A percentile compares a stretch with the other conserved stretches of the same genome.
These are phyloP conservation scores for Euthynnus affinis DNA, from an alignment of 2,797 vertebrate species.

Conservation along the genomic window DNA sequence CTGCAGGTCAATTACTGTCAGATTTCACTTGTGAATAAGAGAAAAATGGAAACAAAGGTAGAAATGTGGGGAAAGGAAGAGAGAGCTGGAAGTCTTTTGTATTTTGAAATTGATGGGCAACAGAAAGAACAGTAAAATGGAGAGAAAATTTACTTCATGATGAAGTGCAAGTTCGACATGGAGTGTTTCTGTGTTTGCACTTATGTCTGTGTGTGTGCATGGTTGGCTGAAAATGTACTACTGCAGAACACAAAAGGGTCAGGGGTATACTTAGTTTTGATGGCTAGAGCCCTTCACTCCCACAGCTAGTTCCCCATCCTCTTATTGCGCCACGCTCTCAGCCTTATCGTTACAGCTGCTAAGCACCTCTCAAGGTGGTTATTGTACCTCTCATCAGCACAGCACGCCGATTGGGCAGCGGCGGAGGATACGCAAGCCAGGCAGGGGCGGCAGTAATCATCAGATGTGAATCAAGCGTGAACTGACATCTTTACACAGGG, in stretches of 20 bases:
- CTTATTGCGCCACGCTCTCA: conserved; percentile 41
- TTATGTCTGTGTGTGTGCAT: conserved; percentile 3
- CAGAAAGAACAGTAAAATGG: conserved; percentile 12
- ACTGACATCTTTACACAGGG: conserved; percentile 81
- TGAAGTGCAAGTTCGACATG: conserved; percentile 19
- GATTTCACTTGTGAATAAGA: conserved; percentile 44
- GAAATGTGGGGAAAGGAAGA: neutral
- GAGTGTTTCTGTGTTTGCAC: conserved; percentile 25
- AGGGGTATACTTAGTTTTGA: conserved; percentile 59
- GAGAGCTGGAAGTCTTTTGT: neutral
- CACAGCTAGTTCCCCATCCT: conserved; percentile 34
- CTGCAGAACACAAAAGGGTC: conserved; percentile 28
- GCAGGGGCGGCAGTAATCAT: conserved; percentile 78
- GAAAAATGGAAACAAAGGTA: neutral
- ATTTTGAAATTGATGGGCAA: neutral
- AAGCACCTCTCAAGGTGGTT: conserved; percentile 68
- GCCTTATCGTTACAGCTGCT: conserved; percentile 50
- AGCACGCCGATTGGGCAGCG: conserved; percentile 26
- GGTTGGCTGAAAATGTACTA: conserved; percentile 12
- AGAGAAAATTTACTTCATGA: conserved; percentile 11
- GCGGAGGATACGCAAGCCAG: conserved; percentile 58
- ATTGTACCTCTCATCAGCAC: conserved; percentile 60
- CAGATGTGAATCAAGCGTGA: conserved; percentile 77
- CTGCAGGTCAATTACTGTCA: conserved; percentile 40
- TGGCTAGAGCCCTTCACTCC: conserved; percentile 40